A percentile compares a stretch with the other conserved stretches of the same genome.
Conservation (phyloP, 2,113 vertebrate genomes). For the Papio anubis region DNA sequence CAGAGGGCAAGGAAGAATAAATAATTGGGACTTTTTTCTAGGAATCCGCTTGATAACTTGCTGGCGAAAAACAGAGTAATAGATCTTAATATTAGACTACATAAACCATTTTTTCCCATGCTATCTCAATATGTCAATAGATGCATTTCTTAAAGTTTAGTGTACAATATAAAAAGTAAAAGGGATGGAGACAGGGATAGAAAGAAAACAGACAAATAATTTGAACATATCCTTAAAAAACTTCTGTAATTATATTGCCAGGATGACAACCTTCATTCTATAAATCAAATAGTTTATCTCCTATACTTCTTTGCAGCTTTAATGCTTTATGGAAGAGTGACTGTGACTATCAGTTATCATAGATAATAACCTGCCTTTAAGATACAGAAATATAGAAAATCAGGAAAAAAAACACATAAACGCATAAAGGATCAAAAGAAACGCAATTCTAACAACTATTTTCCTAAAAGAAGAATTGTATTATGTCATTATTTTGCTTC, state of each 20-base stretch:
- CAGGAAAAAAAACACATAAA: neutral
- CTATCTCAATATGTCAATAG: slow-evolving; percentile 2
- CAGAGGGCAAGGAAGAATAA: neutral
- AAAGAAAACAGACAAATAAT: neutral
- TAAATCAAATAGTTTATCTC: slow-evolving; percentile 23
- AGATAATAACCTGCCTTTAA: slow-evolving; percentile 48
- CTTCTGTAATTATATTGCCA: neutral
- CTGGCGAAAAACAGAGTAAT: neutral
- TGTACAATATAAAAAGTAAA: neutral
- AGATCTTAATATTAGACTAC: neutral
- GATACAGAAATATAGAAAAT: neutral
- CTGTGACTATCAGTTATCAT: neutral
- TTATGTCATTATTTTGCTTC: slow-evolving; percentile 29
- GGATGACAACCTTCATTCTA: neutral
- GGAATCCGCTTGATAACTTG: neutral
- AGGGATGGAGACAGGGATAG: neutral
- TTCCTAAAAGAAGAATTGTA: slow-evolving; percentile 24
- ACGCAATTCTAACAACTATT: slow-evolving; percentile 28
- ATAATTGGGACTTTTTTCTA: neutral
- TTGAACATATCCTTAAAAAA: slow-evolving; percentile 16
- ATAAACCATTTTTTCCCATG: neutral
- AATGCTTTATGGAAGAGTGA: neutral
- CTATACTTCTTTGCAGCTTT: neutral
- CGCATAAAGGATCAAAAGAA: slow-evolving; percentile 41
- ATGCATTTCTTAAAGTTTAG: slow-evolving; percentile 19